phyloP scores from a whole-genome alignment of 2,888 invertebrate species.

The Andrena trimmerana region DNA sequence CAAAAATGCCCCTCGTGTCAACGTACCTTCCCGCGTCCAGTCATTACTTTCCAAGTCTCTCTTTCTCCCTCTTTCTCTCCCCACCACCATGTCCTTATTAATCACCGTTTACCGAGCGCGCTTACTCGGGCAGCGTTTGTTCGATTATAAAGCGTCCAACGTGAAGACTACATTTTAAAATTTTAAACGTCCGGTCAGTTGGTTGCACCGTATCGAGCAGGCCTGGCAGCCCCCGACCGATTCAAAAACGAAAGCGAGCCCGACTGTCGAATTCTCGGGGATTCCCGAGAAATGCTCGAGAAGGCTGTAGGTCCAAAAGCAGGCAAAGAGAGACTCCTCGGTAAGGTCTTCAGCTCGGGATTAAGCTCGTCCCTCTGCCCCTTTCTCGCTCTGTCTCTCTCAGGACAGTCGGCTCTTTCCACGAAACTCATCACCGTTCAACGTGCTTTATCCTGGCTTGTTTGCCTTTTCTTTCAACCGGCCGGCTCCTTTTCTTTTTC shows the following conservation, averaged over 20 bases:
- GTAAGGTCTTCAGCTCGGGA: slow-evolving; percentile 66
- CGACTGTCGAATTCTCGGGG: slow-evolving; percentile 58
- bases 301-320: slow-evolving; percentile 56
- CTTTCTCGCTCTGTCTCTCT: slow-evolving; percentile 59
- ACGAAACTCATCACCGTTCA: slow-evolving; percentile 78
- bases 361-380: slow-evolving; percentile 66
- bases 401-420: slow-evolving; percentile 71
- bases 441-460: slow-evolving; percentile 74
- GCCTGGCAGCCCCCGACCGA: slow-evolving; percentile 12
- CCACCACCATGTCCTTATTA: slow-evolving; percentile 10
- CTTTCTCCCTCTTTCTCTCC: slow-evolving; percentile 8
- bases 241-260: slow-evolving; percentile 43
- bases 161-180: slow-evolving; percentile 10
- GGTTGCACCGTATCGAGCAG: background rate
- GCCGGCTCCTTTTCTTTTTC: slow-evolving; percentile 57
- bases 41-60: slow-evolving; percentile 34
- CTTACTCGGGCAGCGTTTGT: background rate
- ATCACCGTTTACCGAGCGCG: slow-evolving; percentile 6
- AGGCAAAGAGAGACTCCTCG: slow-evolving; percentile 56
- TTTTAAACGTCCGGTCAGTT: background rate
- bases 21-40: slow-evolving; percentile 32
- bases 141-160: slow-evolving; percentile 29
- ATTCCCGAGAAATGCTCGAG: slow-evolving; percentile 62
- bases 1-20: slow-evolving; percentile 33
- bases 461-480: slow-evolving; percentile 75